Base-by-base conservation (phyloP, 2,113 vertebrate genomes). In the Stegastes partitus region DNA sequence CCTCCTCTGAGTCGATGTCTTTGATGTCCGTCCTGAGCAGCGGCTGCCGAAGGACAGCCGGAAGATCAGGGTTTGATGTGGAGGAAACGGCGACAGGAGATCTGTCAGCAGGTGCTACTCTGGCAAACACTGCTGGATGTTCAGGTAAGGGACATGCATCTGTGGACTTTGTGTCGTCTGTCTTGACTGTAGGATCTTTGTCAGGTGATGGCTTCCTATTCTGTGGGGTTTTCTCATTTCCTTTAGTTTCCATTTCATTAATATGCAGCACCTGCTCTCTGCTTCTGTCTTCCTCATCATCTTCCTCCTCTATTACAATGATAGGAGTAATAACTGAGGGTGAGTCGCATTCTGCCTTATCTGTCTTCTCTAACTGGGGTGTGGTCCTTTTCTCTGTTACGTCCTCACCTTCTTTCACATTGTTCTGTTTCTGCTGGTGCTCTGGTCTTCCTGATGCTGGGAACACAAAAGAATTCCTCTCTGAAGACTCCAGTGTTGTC, bases 1-100 rank as follows among this genome's bases (percentile, higher is more conserved):
- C 92, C 22, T 98, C 97, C 87, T 99, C 96, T 0, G 98, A 99
- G 74, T 97, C 96, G 0, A 99, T 95, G 92, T 99, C 95, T 78
- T 96, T 94, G 53, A 99, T 98, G 71, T 95, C 93, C 15, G 85
- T 86, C 63, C 93, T 72, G 56, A 93, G 90, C 51, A 75, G 64
- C 1, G 91, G 90, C n/a, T 83, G 90, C 9, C 47, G 82, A 5
- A 85, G 59, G 12, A 53, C 8, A 53, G 72, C 58, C 11, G 80
- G 55, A 12, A 61, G 58, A 12, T 87, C 81, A 0, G 84, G 50
- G 74, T 68, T 82, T 10, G 84, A 79, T 10, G 72, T 62, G 34
- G 78, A 71, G 64, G 86, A 81, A 39, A 23, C 10, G 3, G 69
- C 61, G 62, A 10, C 39, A 18, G 77, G 42, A 26, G 77, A 54